Conservation (phyloP, 2,113 vertebrate genomes). For the Corapipo altera region DNA sequence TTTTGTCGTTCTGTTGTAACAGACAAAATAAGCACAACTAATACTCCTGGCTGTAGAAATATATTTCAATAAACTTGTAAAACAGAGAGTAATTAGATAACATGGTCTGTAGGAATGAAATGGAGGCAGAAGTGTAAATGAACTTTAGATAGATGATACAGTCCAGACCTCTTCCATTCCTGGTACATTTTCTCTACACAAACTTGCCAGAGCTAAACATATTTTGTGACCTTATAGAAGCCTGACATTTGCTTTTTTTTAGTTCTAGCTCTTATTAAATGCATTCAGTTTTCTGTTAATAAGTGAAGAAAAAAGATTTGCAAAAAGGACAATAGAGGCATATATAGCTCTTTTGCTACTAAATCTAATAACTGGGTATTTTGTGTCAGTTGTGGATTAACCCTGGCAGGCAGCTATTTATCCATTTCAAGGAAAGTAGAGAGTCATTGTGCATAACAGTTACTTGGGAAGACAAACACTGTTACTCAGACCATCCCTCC, state of each 20-base stretch:
- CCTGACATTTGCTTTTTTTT: neutral
- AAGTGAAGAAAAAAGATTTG: neutral
- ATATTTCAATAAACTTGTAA: neutral
- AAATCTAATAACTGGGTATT: neutral
- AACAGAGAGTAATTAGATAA: neutral
- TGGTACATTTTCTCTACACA: neutral
- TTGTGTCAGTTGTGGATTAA: neutral
- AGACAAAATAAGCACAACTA: neutral
- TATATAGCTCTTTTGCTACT: neutral
- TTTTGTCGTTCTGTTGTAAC: neutral
- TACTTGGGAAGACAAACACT: neutral
- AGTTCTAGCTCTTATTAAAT: neutral
- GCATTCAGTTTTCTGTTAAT: neutral
- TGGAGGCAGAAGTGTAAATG: neutral
- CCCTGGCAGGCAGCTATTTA: neutral
- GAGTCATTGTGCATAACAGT: neutral
- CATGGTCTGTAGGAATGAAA: neutral
- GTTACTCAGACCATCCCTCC: accelerated
- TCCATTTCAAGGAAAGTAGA: neutral
- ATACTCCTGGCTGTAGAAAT: neutral
- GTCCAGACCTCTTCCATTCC: neutral
- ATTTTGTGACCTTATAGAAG: neutral
- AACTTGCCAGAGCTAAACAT: neutral
- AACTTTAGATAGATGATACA: neutral
- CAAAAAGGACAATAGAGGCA: neutral